A percentile compares a stretch with the other conserved stretches of the same genome.
Evolutionary conservation across 2,113 vertebrate genomes (phyloP).

Genomic region (Procavia capensis): DNA sequence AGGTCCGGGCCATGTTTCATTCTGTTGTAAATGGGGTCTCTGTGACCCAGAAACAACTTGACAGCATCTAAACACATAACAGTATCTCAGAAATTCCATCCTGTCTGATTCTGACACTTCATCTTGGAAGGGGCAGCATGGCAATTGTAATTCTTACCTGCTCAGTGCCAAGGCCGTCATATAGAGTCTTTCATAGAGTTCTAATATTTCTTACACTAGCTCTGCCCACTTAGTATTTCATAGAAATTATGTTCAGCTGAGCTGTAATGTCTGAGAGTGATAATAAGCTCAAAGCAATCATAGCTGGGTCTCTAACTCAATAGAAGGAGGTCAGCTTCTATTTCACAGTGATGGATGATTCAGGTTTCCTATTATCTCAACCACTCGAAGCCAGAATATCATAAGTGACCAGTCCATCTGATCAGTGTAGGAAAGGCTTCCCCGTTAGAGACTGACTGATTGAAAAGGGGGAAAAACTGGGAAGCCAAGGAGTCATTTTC

Average conservation of each 20-base stretch:
- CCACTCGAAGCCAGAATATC: background rate
- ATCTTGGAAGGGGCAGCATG: fast-evolving
- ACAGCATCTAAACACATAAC: background rate
- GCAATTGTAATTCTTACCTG: background rate
- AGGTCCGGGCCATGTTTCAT: too few species aligned
- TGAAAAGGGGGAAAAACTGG: background rate
- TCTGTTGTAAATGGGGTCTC: too few species aligned
- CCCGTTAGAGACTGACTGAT: background rate
- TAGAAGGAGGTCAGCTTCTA: background rate
- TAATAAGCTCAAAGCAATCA: background rate
- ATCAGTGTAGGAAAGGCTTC: background rate
- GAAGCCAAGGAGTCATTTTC: background rate
- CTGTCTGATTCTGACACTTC: fast-evolving
- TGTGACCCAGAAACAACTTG: too few species aligned
- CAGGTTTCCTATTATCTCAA: background rate
- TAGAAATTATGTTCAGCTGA: background rate
- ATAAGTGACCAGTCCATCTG: background rate
- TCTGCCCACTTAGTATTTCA: background rate
- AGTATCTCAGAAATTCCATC: background rate
- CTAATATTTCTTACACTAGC: background rate
- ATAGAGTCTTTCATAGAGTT: fast-evolving
- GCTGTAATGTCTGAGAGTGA: background rate
- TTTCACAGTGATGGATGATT: background rate
- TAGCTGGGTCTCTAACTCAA: background rate
- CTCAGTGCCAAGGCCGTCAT: background rate